Evolutionary conservation across 2,888 invertebrate species (phyloP).

Genomic region (Candidula unifasciata): DNA sequence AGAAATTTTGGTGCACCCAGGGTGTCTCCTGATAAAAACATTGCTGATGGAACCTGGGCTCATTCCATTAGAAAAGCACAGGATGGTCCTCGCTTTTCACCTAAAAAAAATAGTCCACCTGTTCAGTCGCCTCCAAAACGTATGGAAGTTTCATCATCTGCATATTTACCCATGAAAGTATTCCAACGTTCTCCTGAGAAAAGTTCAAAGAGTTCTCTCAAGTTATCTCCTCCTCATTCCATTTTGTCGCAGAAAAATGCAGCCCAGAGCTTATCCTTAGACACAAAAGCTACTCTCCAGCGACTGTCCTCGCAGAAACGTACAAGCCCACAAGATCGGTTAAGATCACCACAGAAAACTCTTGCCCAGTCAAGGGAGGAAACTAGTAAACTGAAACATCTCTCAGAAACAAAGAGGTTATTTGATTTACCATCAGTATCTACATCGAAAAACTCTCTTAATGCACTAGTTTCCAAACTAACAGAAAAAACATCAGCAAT

Average conservation of each 20-base stretch:
- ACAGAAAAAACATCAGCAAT: slow-evolving; percentile 30
- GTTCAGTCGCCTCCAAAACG: neutral
- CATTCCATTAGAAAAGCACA: neutral
- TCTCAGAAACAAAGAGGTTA: slow-evolving; percentile 24
- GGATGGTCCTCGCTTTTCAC: neutral
- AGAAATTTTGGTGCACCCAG: neutral
- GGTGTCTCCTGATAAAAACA: neutral
- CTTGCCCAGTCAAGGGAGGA: neutral
- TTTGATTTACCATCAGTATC: neutral
- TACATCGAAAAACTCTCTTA: slow-evolving; percentile 15
- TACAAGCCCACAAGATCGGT: neutral
- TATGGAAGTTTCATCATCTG: neutral
- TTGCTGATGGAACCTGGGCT: neutral
- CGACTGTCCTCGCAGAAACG: neutral
- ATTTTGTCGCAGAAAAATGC: neutral
- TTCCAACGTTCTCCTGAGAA: neutral
- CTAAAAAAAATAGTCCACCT: neutral
- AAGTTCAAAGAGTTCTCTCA: neutral
- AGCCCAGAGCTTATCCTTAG: neutral
- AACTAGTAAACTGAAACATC: neutral
- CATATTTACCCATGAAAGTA: neutral
- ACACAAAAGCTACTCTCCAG: too few relatives aligned
- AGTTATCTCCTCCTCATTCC: neutral
- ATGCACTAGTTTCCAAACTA: slow-evolving; percentile 25
- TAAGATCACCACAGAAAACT: slow-evolving; percentile 18